phyloP scores from a whole-genome alignment of 2,888 invertebrate genomes.

The Spilarctia lutea region DNA sequence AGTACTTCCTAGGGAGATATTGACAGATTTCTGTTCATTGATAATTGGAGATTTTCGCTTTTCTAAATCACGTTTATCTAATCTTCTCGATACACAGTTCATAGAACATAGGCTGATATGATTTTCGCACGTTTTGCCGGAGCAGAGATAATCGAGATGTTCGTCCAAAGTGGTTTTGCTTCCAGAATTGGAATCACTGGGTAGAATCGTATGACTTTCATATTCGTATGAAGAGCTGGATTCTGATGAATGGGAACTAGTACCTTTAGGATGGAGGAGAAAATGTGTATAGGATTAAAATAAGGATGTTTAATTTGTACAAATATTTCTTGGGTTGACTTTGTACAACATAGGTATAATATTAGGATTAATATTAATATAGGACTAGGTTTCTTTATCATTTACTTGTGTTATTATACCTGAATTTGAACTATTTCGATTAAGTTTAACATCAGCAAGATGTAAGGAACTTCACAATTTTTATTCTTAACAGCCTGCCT shows the following conservation, averaged over 20 bases:
- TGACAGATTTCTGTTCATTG: slow-evolving; percentile 25
- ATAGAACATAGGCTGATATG: slow-evolving; percentile 64
- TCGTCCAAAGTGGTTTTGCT: slow-evolving; percentile 9
- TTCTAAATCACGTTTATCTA: slow-evolving; percentile 31
- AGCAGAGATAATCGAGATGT: neutral
- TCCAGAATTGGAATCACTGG: neutral
- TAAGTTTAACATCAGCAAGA: neutral
- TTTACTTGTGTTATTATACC: too few species aligned
- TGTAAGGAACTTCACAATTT: neutral
- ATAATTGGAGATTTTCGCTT: slow-evolving; percentile 36
- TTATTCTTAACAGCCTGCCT: neutral
- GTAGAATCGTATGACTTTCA: neutral
- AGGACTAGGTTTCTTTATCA: neutral
- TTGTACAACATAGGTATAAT: neutral
- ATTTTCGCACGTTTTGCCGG: neutral
- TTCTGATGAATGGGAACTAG: slow-evolving; percentile 44
- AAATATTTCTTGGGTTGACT: neutral
- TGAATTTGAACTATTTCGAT: neutral
- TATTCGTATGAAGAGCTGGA: slow-evolving; percentile 44
- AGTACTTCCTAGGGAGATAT: slow-evolving; percentile 49
- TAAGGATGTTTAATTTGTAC: neutral
- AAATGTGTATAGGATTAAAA: slow-evolving; percentile 8
- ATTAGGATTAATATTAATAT: neutral
- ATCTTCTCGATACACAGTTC: slow-evolving; percentile 57
- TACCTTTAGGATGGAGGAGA: slow-evolving; percentile 52